Evolutionary conservation across 2,113 vertebrate genomes (phyloP).

Genomic region (Otocyon megalotis): DNA sequence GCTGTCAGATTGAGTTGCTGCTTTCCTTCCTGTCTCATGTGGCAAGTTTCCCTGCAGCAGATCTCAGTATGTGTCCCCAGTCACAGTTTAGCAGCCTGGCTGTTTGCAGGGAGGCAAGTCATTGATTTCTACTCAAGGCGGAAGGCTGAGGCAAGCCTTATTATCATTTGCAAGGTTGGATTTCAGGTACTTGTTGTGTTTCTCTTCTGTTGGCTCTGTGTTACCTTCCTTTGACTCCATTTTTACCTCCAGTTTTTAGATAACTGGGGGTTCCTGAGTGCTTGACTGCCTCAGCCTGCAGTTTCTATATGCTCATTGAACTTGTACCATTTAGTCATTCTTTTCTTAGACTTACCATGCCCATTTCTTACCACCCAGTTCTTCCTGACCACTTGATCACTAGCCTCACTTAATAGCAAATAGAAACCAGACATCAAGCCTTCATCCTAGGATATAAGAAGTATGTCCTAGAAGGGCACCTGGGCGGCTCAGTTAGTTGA

Average conservation of each 20-base stretch:
- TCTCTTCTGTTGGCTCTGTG: slow-evolving; percentile 34
- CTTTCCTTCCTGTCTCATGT: background rate
- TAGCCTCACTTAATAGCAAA: background rate
- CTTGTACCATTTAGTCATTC: background rate
- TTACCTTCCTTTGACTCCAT: slow-evolving; percentile 32
- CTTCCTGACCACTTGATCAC: background rate
- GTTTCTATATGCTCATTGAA: background rate
- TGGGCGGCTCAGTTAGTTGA: background rate
- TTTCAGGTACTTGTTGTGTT: slow-evolving; percentile 13
- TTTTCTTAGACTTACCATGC: slow-evolving; percentile 12
- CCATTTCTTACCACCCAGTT: background rate
- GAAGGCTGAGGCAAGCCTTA: background rate
- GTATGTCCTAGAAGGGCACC: background rate
- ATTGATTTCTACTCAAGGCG: background rate
- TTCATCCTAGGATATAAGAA: background rate
- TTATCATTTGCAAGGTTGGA: background rate
- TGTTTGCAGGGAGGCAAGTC: slow-evolving; percentile 20
- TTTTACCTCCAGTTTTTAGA: background rate
- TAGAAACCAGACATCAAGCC: background rate
- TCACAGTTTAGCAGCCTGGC: background rate
- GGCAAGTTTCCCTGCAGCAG: slow-evolving; percentile 33
- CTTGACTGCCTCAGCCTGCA: background rate
- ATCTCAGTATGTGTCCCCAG: background rate
- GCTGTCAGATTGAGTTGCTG: background rate
- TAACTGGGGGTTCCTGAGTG: background rate